These are phyloP conservation scores for Rana temporaria DNA, from an alignment of 2,113 vertebrate genomes.

Conservation along the genomic window DNA sequence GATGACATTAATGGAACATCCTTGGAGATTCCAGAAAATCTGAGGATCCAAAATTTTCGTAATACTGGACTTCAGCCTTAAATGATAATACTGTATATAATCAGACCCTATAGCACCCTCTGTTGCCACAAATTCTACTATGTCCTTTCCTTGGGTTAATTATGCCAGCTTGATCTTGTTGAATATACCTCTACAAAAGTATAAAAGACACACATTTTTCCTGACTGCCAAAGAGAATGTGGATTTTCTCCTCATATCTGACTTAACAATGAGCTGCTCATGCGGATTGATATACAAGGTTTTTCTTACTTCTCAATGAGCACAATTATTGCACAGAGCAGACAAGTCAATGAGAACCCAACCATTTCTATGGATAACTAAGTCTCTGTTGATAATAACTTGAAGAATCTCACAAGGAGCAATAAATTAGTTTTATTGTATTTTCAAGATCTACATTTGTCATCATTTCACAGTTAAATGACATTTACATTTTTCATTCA, in stretches of 20 bases:
- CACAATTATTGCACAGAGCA: slow-evolving; percentile 25
- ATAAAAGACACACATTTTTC: no score
- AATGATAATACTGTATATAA: no score
- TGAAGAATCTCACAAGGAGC: slow-evolving; percentile 11
- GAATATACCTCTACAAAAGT: no score
- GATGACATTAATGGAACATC: no score
- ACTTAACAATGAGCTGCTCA: slow-evolving; percentile 14
- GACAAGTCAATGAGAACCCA: slow-evolving; percentile 32
- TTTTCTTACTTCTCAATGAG: slow-evolving; percentile 9
- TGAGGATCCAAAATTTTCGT: no score
- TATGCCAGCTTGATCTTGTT: no score
- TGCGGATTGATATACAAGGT: not conserved
- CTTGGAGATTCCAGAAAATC: no score
- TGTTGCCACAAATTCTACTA: no score
- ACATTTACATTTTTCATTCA: slow-evolving; percentile 39
- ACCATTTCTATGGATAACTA: not conserved
- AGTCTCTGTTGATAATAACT: slow-evolving; percentile 6
- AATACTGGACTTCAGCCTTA: no score
- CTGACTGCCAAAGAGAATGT: not conserved
- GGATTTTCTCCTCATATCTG: not conserved
- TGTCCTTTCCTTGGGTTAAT: no score
- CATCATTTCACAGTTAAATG: slow-evolving; percentile 39
- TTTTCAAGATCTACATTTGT: slow-evolving; percentile 48
- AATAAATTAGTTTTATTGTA: slow-evolving; percentile 48
- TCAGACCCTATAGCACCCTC: no score